Conservation (phyloP, 2,113 vertebrate genomes). For the Lipophrys pholis region DNA sequence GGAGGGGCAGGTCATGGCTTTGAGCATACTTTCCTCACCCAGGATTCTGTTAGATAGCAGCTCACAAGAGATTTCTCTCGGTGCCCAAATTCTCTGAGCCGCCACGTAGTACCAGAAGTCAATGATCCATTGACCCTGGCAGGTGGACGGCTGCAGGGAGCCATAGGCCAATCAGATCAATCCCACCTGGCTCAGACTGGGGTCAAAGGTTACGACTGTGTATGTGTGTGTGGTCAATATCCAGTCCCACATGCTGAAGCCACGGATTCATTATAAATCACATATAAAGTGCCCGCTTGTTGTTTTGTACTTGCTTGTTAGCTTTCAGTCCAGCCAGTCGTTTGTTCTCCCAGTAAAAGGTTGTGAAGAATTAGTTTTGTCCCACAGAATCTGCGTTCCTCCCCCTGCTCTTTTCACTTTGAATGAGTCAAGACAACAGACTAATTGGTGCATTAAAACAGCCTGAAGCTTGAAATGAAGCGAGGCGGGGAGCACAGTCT, state of each 20-base stretch:
- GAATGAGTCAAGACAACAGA: conserved; percentile 52
- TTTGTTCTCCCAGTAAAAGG: conserved; percentile 19
- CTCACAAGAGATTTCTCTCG: conserved; percentile 34
- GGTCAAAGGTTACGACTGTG: conserved; percentile 48
- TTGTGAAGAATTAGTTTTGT: conserved; percentile 41
- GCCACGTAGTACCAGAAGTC: conserved; percentile 67
- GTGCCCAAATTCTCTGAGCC: conserved; percentile 35
- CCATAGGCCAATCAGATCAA: conserved; percentile 69
- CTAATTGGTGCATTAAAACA: conserved; percentile 68
- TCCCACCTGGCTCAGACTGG: conserved; percentile 49
- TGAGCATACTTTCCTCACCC: conserved; percentile 61
- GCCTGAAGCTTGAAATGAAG: conserved; percentile 56
- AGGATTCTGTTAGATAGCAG: conserved; percentile 44
- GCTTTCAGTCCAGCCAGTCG: neutral
- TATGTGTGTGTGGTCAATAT: conserved; percentile 18
- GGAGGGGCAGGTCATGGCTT: conserved; percentile 70
- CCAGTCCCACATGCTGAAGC: conserved; percentile 2
- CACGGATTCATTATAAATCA: conserved; percentile 29
- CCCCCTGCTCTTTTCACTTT: conserved; percentile 48
- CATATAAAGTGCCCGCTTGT: conserved; percentile 9
- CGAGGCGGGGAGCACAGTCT: conserved; percentile 39
- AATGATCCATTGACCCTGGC: conserved; percentile 54
- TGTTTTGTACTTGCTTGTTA: conserved; percentile 33
- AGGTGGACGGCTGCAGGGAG: conserved; percentile 59
- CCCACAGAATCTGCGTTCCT: conserved; percentile 4